phyloP scores from a whole-genome alignment of 1,140 invertebrate species.

The Mamestra configurata region DNA sequence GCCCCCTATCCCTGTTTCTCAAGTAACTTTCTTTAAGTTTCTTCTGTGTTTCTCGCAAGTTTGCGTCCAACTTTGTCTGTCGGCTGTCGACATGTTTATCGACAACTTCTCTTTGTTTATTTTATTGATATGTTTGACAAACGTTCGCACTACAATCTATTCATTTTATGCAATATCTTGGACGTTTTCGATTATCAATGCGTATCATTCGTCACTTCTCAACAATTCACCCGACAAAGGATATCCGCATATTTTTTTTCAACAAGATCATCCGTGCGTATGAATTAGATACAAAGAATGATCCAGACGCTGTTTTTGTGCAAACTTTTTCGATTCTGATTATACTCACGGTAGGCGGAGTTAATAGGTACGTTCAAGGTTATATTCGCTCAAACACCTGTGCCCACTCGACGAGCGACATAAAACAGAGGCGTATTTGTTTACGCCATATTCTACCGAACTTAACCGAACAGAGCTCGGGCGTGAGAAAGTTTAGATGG shows the following conservation, averaged over 20 bases:
- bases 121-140: constrained; percentile 51
- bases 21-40: constrained; percentile 79
- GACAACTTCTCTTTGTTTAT: constrained; percentile 58
- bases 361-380: constrained; percentile 42
- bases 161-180: background rate
- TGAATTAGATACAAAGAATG: background rate
- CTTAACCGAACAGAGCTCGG: constrained; percentile 54
- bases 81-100: constrained; percentile 80
- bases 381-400: constrained; percentile 49
- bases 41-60: constrained; percentile 81
- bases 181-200: constrained; percentile 12
- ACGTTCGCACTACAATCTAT: background rate
- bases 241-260: background rate
- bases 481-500: constrained; percentile 82
- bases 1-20: constrained; percentile 67
- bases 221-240: background rate
- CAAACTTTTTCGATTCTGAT: constrained; percentile 21
- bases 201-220: background rate
- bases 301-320: constrained; percentile 11
- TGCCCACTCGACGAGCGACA: constrained; percentile 58
- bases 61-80: constrained; percentile 76
- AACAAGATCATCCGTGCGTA: constrained; percentile 17
- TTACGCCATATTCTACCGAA: constrained; percentile 61
- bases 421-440: constrained; percentile 70
- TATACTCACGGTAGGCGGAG: constrained; percentile 18